phyloP scores from a whole-genome alignment of 2,888 invertebrate genomes.

The Anarsia innoxiella region DNA sequence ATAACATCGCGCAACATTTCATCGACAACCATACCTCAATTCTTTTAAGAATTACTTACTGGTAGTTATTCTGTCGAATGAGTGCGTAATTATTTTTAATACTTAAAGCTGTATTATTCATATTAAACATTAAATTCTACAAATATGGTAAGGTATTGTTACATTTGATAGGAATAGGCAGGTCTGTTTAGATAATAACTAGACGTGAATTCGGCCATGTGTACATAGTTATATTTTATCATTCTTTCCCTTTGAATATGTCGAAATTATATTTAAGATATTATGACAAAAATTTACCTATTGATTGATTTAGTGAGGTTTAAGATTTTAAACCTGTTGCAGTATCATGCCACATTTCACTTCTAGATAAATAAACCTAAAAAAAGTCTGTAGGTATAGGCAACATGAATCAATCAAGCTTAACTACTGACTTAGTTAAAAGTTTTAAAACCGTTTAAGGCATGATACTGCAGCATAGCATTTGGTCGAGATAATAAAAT shows the following conservation, averaged over 20 bases:
- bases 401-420: no score
- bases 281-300: no score
- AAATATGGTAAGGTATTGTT: constrained; percentile 34
- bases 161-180: constrained; percentile 33
- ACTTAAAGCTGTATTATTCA: constrained; percentile 15
- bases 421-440: no score
- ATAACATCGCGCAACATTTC: no score
- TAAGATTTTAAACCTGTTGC: no score
- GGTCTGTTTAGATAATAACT: constrained; percentile 24
- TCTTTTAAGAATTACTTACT: constrained; percentile 21
- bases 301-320: no score
- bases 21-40: constrained; percentile 17
- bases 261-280: no score
- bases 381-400: no score
- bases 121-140: constrained; percentile 17
- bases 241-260: constrained; percentile 21
- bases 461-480: constrained; percentile 29
- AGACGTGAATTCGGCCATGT: constrained; percentile 11
- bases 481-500: constrained; percentile 25
- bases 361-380: no score
- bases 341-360: constrained; percentile 20
- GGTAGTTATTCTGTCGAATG: constrained; percentile 31
- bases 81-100: constrained; percentile 22
- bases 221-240: constrained; percentile 35
- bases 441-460: no score